These are phyloP conservation scores for Brachyrhaphis roseni DNA, from an alignment of 2,797 vertebrate genomes.

Conservation along the genomic window DNA sequence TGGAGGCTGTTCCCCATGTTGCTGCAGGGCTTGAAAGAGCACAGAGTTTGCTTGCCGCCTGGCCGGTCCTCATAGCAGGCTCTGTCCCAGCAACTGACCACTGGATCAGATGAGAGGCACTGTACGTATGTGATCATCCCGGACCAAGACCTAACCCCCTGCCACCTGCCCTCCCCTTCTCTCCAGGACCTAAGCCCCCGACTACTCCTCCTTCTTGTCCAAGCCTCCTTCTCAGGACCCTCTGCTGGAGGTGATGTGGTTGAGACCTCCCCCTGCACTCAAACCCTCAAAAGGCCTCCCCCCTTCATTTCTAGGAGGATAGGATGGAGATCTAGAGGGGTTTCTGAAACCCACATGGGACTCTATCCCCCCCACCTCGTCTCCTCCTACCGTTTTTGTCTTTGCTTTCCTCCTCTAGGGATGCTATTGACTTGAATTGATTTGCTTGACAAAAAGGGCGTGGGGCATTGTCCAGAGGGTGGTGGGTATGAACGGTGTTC, in stretches of 20 bases:
- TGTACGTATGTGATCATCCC: conserved; percentile 87
- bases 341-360: conserved; percentile 73
- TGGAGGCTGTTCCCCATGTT: conserved; percentile 85
- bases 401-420: conserved; percentile 61
- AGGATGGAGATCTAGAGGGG: conserved; percentile 53
- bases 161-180: conserved; percentile 52
- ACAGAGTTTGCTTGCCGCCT: conserved; percentile 76
- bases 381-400: conserved; percentile 72
- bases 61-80: conserved; percentile 80
- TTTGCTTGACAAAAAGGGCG: conserved; percentile 77
- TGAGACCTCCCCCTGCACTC: conserved; percentile 49
- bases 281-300: conserved; percentile 51
- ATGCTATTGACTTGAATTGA: conserved; percentile 78
- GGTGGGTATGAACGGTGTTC: conserved; percentile 45
- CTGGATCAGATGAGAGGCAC: conserved; percentile 82
- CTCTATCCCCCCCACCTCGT: conserved; percentile 47
- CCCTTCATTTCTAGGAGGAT: conserved; percentile 48
- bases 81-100: conserved; percentile 83
- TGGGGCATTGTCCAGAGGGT: neutral
- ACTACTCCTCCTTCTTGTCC: conserved; percentile 58
- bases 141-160: conserved; percentile 59
- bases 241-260: conserved; percentile 55
- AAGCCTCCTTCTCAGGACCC: conserved; percentile 43
- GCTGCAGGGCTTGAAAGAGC: conserved; percentile 61
- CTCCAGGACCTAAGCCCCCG: conserved; percentile 45